These are phyloP conservation scores for Calameuta filiformis DNA, from an alignment of 2,888 invertebrate species.

Conservation along the genomic window DNA sequence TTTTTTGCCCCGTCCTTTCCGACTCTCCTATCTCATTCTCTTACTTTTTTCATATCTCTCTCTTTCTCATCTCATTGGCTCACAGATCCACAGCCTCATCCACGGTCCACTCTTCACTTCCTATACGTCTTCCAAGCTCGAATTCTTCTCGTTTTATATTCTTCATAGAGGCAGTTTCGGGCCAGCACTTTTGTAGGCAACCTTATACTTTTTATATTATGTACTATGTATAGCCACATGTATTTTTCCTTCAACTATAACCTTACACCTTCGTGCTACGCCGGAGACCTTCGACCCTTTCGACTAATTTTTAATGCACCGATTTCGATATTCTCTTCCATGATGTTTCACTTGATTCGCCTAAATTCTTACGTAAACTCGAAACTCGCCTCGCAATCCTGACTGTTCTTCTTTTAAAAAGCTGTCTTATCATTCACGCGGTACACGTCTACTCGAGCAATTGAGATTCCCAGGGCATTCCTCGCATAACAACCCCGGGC, in stretches of 20 bases:
- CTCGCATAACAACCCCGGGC: neutral
- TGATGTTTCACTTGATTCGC: neutral
- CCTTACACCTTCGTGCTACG: neutral
- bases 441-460: neutral
- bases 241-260: neutral
- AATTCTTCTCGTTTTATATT: neutral
- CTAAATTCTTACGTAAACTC: no score
- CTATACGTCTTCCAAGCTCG: slow-evolving; percentile 2
- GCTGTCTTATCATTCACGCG: neutral
- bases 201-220: neutral
- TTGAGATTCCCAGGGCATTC: neutral
- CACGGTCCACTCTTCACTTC: slow-evolving; percentile 12
- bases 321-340: neutral
- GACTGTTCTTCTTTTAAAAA: neutral
- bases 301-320: neutral
- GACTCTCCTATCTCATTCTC: slow-evolving; percentile 7
- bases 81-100: neutral
- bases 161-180: neutral
- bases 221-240: neutral
- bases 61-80: slow-evolving; percentile 7
- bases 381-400: neutral
- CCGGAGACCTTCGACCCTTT: neutral
- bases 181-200: neutral
- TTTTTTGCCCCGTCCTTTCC: slow-evolving; percentile 39
- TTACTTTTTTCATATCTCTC: neutral